Evolutionary conservation across 2,888 invertebrate species (phyloP), one percentile per base, ranked within the genome.

Genomic region (Cerastoderma edule): DNA sequence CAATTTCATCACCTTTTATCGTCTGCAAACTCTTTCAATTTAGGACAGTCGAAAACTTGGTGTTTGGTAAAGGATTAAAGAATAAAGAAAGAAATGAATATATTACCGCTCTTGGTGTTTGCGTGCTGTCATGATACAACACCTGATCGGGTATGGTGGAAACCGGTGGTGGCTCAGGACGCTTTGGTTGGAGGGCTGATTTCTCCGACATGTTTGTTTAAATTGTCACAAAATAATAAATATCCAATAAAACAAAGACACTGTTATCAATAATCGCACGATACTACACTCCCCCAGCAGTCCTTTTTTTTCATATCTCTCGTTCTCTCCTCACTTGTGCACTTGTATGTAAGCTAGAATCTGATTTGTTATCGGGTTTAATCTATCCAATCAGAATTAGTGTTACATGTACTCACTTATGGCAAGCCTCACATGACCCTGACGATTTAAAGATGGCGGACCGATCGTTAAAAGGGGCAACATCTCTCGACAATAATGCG

Each of bases 41-140:
- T n/a, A n/a, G n/a, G n/a, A n/a, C n/a, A n/a, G n/a, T n/a, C n/a
- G n/a, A n/a, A n/a, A n/a, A n/a, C n/a, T n/a, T n/a, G n/a, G n/a
- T n/a, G n/a, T n/a, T n/a, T n/a, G n/a, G n/a, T n/a, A n/a, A n/a
- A n/a, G n/a, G n/a, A n/a, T n/a, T n/a, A n/a, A n/a, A n/a, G n/a
- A n/a, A n/a, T n/a, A n/a, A n/a, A n/a, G n/a, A n/a, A 46, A 46
- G n/a, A 27, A 22, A 10, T 22, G 24, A 28, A 16, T 24, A 27
- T 81, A 85, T 83, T 79, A 89, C 89, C 53, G 87, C 73, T 72
- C 64, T 78, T 8, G 89, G 89, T 39, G 88, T 83, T 76, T 88
- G 88, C 30, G 87, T 83, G 64, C 86, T 88, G 75, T 89, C 89
- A 85, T 88, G 87, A 70, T 87, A 89, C 13, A 89, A 70, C 13